These are phyloP conservation scores for Dromiciops gliroides DNA, from an alignment of 2,113 vertebrate genomes.

Conservation along the genomic window DNA sequence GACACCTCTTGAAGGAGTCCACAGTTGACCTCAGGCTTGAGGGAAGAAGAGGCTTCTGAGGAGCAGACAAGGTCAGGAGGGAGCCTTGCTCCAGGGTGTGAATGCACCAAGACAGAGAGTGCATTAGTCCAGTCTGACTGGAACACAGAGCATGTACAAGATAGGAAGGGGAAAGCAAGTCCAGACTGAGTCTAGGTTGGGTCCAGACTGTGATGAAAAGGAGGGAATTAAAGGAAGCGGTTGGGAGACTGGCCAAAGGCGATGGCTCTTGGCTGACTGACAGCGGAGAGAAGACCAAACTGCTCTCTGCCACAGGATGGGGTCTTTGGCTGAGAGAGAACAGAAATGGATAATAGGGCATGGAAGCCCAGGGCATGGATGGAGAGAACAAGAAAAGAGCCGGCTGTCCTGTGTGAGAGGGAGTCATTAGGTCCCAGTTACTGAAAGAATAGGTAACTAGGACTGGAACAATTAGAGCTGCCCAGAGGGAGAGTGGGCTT, in stretches of 20 bases:
- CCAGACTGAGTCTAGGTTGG: no score
- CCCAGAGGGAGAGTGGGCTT: no score
- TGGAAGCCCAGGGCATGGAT: not conserved
- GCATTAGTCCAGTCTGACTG: not conserved
- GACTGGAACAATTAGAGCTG: no score
- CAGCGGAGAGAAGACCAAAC: not conserved
- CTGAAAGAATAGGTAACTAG: not conserved
- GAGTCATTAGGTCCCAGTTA: not conserved
- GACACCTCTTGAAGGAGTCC: not conserved
- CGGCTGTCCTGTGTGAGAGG: not conserved
- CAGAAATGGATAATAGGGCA: not conserved
- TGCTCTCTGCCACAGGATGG: not conserved
- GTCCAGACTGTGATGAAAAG: not conserved
- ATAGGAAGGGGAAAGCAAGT: not conserved
- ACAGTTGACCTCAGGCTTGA: not conserved
- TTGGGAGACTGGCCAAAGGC: not conserved
- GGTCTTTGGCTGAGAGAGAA: not conserved
- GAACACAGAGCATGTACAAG: not conserved
- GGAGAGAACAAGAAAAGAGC: not conserved
- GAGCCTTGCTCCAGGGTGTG: not conserved
- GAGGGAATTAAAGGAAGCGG: not conserved
- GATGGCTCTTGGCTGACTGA: not conserved
- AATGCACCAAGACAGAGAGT: not conserved
- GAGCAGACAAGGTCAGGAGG: not conserved
- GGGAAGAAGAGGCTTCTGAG: no score